Base-by-base conservation (phyloP, 2,888 invertebrate species). In the Pammene aurita region DNA sequence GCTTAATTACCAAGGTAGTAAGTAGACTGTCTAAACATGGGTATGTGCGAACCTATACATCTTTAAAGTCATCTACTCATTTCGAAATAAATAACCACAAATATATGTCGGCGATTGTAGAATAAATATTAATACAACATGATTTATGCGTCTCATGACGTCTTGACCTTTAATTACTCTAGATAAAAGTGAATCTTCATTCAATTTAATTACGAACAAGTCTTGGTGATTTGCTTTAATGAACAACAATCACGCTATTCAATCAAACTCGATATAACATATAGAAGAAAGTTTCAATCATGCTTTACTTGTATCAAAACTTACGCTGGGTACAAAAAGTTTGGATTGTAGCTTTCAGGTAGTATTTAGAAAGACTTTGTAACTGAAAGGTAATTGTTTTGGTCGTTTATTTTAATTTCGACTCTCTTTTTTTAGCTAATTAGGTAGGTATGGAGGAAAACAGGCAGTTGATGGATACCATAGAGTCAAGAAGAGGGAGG, bases 181-280 rank as follows among this genome's bases (percentile, higher is more conserved):
- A 38, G 38, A 50, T 18, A 62, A 52, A 62, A 41, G 18, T 52
- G 50, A 52, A 38, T 41, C 10, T 52, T 62, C 52, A 62, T 52
- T 62, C 18, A 41, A 62, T 62, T 41, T 52, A 52, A 77, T 77
- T 77, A 52, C 16, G 5, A 66, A 42, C 50, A 7, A 41, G 58
- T 54, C 52, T 52, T 35, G 56, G 58, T 50, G 61, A 72, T 72
- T 67, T 48, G 57, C 54, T 46, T 35, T 62, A 50, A 62, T 70
- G 57, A 71, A 64, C 63, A 62, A 57, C 64, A 70, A 70, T 70
- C 56, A 63, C 41, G 50, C 60, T 14, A 54, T 62, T 62, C 26
- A 61, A 61, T 61, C 70, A 64, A 68, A 64, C 71, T 68, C 13
- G n/a, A 9, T 60, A 42, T 60, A 16, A 16, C n/a, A n/a, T n/a